Base-by-base conservation (phyloP, 64 coral and sea anemone species). In the Porites australiensis region DNA sequence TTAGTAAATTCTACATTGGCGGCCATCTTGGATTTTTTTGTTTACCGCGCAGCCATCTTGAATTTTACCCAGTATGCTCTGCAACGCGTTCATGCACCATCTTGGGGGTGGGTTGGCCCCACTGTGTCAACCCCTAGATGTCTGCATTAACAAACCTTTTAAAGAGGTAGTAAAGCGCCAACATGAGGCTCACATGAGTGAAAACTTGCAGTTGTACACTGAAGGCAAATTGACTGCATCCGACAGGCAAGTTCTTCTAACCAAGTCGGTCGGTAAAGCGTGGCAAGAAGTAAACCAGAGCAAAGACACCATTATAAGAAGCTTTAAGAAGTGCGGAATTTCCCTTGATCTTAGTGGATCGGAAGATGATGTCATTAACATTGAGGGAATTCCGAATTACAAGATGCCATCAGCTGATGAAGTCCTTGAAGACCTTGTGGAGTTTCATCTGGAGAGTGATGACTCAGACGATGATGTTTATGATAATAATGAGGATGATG, bases 91-190 rank as follows among this genome's bases (percentile, higher is more conserved):
- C 6, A 13, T 13, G 23, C 44, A 23, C 70, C 23, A 44, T 13
- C 3, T 4, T 18, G 12, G 70, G 70, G 70, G 70, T 72, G 70
- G 70, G n/a, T 14, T 72, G 70, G 70, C 70, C 70, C 70, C 27
- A 10, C 70, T 27, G 37, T 72, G 70, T 3, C 77, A 82, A 57
- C 77, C 77, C 20, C 70, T 91, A 52, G 66, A 91, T 70, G 89
- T 91, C 10, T 82, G 70, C 46, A 71, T 61, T 7, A 82, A 82
- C 11, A 72, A 91, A n/a, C 89, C 89, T 9, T 82, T 91, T 21
- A 82, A 91, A 91, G 57, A 82, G 74, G 62, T 6, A 70, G 89
- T 71, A 27, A 82, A 10, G 43, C 55, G 10, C 13, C 89, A 91
- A 54, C 72, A 82, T 91, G 63, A 82, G 78, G 82, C 82, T 57